These are phyloP conservation scores for Trinectes maculatus DNA, from an alignment of 2,113 vertebrate genomes.

Conservation along the genomic window DNA sequence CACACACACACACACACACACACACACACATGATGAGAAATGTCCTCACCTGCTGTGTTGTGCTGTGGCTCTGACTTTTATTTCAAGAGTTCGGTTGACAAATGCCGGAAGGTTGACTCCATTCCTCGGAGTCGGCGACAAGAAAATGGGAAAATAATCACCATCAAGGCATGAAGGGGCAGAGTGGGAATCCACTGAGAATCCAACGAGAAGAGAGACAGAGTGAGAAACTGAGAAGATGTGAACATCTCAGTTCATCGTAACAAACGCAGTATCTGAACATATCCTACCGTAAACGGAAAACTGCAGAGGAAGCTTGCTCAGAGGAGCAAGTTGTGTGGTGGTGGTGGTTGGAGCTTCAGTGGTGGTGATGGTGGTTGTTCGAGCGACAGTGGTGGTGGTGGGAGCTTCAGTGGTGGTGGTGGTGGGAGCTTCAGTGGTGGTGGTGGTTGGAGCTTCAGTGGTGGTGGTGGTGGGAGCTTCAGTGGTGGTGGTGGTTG, in stretches of 20 bases:
- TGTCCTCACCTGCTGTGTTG: constrained; percentile 31
- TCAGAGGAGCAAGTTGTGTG: constrained; percentile 19
- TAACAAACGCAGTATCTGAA: no score
- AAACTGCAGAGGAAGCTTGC: constrained; percentile 57
- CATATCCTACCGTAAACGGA: constrained; percentile 34
- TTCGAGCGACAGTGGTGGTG: neutral
- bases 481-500: neutral
- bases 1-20: no score
- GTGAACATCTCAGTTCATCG: neutral
- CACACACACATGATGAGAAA: neutral
- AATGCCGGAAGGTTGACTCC: constrained; percentile 33
- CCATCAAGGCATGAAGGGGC: constrained; percentile 58
- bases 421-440: neutral
- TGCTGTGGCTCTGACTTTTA: constrained; percentile 42
- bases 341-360: neutral
- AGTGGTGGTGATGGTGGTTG: neutral
- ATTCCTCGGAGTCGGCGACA: constrained; percentile 48
- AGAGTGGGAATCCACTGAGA: constrained; percentile 22
- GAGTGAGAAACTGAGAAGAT: neutral
- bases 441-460: neutral
- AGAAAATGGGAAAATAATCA: constrained; percentile 52
- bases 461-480: neutral
- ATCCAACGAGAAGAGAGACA: neutral
- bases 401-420: neutral
- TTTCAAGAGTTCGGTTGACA: constrained; percentile 43